phyloP scores from a whole-genome alignment of 2,797 vertebrate species.

The Molossus molossus region DNA sequence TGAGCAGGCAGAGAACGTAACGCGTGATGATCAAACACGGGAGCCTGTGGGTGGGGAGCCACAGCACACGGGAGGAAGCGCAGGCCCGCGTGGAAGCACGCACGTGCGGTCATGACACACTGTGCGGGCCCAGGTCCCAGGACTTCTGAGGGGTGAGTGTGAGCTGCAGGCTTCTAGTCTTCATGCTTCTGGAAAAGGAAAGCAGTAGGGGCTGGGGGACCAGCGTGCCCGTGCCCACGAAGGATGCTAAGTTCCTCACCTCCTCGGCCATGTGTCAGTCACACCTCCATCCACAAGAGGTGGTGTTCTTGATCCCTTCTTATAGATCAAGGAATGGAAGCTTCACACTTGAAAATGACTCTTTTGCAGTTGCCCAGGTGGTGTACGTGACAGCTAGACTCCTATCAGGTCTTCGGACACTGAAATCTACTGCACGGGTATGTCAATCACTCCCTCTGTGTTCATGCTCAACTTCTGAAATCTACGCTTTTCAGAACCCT shows the following conservation, averaged over 20 bases:
- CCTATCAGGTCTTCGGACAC: neutral
- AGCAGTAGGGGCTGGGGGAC: neutral
- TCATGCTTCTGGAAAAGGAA: neutral
- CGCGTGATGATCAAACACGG: neutral
- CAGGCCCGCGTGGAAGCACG: too few relatives aligned
- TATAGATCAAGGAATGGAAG: neutral
- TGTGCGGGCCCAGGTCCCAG: fast-evolving
- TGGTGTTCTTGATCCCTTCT: neutral
- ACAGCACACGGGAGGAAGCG: too few relatives aligned
- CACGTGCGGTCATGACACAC: too few relatives aligned
- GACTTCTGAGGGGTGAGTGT: fast-evolving
- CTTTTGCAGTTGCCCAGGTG: neutral
- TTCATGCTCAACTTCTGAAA: neutral
- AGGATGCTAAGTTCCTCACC: fast-evolving
- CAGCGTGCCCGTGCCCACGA: fast-evolving
- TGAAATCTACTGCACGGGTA: neutral
- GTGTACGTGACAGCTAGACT: neutral
- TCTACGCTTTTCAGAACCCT: neutral
- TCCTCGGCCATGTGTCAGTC: fast-evolving
- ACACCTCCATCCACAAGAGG: neutral
- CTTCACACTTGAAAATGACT: neutral
- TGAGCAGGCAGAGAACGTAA: too few relatives aligned
- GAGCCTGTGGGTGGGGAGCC: fast-evolving
- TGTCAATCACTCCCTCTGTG: neutral
- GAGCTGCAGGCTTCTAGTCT: fast-evolving